Evolutionary conservation across 2,888 invertebrate genomes (phyloP).

Genomic region (Eretmocerus hayati): DNA sequence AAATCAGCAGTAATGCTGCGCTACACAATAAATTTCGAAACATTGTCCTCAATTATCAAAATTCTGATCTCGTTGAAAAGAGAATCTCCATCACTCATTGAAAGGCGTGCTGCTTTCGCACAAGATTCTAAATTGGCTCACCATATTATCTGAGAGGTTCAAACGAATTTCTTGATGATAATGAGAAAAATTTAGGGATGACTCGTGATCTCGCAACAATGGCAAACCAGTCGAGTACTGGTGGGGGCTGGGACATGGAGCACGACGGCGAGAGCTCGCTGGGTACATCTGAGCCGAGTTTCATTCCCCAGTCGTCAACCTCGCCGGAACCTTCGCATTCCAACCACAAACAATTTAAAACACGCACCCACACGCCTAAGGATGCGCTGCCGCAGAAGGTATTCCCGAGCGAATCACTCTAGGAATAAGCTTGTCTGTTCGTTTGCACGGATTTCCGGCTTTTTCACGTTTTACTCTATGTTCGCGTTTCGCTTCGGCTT

Average conservation of each 20-base stretch:
- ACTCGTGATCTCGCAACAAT: constrained; percentile 47
- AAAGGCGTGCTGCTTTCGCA: too few relatives aligned
- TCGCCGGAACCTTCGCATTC: constrained; percentile 46
- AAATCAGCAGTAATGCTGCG: too few relatives aligned
- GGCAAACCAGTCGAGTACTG: constrained; percentile 41
- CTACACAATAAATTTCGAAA: too few relatives aligned
- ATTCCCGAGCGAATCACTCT: constrained; percentile 14
- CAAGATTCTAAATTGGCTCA: too few relatives aligned
- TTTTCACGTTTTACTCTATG: too few relatives aligned
- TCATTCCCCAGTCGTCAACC: constrained; percentile 43
- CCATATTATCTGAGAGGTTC: too few relatives aligned
- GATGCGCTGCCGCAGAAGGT: constrained; percentile 48
- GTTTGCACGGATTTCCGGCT: neutral
- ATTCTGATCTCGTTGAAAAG: too few relatives aligned
- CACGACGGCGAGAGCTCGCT: constrained; percentile 44
- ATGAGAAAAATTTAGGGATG: constrained; percentile 46
- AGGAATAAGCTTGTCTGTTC: neutral
- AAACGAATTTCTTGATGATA: too few relatives aligned
- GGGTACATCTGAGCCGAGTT: constrained; percentile 42
- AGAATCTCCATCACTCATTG: too few relatives aligned
- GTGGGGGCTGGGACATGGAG: constrained; percentile 41
- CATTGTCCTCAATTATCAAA: too few relatives aligned
- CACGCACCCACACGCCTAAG: constrained; percentile 54
- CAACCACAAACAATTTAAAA: constrained; percentile 49
- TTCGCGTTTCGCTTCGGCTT: too few relatives aligned